Evolutionary conservation across 2,888 invertebrate genomes (phyloP).

Genomic region (Epiblema foenella): DNA sequence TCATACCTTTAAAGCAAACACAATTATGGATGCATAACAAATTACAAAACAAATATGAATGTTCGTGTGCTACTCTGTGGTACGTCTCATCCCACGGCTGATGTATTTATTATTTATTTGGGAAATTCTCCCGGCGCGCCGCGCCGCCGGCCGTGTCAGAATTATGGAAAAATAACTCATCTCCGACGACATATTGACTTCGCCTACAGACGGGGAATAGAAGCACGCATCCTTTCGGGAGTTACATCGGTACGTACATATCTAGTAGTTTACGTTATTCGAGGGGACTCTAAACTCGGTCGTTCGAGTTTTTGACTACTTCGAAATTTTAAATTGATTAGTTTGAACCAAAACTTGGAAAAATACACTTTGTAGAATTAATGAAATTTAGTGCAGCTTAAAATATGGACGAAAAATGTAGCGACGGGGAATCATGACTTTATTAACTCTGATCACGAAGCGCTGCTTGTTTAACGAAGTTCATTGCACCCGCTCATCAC

Average conservation of each 20-base stretch:
- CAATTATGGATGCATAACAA: conserved; percentile 58
- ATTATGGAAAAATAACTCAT: conserved; percentile 83
- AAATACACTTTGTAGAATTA: background rate
- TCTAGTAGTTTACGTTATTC: conserved; percentile 49
- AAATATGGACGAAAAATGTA: conserved; percentile 30
- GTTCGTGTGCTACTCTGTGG: conserved; percentile 55
- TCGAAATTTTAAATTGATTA: conserved; percentile 18
- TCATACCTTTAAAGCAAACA: background rate
- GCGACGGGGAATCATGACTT: conserved; percentile 29
- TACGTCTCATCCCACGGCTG: conserved; percentile 59
- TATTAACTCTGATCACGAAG: conserved; percentile 42
- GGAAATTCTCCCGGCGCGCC: conserved; percentile 71
- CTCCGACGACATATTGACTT: conserved; percentile 80
- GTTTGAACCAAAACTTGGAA: background rate
- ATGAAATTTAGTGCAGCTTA: conserved; percentile 17
- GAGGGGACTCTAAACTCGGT: conserved; percentile 47
- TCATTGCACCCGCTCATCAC: conserved; percentile 41
- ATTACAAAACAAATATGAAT: conserved; percentile 63
- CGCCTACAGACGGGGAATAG: conserved; percentile 67
- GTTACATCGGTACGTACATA: conserved; percentile 68
- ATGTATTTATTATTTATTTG: conserved; percentile 84
- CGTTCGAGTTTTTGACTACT: conserved; percentile 20
- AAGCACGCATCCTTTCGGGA: conserved; percentile 70
- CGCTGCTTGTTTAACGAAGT: conserved; percentile 31
- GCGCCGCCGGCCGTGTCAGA: conserved; percentile 57